Evolutionary conservation across 2,888 invertebrate genomes (phyloP).

Genomic region (Herminia tarsipennalis): DNA sequence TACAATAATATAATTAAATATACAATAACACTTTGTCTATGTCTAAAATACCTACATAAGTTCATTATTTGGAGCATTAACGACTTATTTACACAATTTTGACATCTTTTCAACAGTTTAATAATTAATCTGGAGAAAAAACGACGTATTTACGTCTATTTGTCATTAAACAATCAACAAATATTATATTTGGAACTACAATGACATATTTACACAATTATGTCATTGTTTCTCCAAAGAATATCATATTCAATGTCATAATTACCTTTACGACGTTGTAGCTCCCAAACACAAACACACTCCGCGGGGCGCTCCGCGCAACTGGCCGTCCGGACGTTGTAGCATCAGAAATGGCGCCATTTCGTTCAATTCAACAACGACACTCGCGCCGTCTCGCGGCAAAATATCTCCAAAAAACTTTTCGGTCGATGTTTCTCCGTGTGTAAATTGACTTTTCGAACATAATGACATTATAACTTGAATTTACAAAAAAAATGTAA

Average conservation of each 20-base stretch:
- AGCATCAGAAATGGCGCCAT: constrained; percentile 12
- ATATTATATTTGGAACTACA: not conserved
- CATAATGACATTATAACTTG: constrained; percentile 7
- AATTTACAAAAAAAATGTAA: too few species aligned
- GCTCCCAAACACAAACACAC: not conserved
- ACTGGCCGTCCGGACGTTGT: constrained; percentile 7
- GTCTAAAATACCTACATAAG: too few species aligned
- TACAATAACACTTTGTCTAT: too few species aligned
- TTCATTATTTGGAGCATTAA: not conserved
- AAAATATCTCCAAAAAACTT: constrained; percentile 8
- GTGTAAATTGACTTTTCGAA: constrained; percentile 9
- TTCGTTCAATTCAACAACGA: constrained; percentile 11
- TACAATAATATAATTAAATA: too few species aligned
- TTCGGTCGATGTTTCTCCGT: constrained; percentile 11
- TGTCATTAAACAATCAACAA: not conserved
- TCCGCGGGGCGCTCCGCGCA: not conserved
- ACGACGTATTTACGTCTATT: too few species aligned
- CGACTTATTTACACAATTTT: not conserved
- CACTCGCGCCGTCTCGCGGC: constrained; percentile 9
- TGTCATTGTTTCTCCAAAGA: not conserved
- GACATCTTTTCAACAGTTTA: too few species aligned
- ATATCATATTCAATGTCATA: not conserved
- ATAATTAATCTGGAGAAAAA: not conserved
- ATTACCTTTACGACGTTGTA: not conserved
- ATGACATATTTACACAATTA: not conserved